Conservation (phyloP, 2,888 invertebrate genomes). For the Pristionchus japonicus region DNA sequence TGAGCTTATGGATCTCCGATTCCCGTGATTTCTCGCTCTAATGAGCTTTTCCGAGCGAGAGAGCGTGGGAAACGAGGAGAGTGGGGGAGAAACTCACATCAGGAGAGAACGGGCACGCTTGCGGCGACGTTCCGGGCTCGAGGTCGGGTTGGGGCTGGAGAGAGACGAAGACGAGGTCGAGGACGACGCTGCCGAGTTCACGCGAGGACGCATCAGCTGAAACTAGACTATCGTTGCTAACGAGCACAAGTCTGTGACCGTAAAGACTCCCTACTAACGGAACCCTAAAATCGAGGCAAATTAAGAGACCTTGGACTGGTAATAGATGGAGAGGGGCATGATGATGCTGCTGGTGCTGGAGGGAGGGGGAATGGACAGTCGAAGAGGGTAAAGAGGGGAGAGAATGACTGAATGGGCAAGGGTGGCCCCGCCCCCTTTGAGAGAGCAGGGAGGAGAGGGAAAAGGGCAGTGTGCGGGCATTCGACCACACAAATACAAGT, state of each 20-base stretch:
- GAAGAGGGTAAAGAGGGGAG: not conserved
- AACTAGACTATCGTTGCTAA: not conserved
- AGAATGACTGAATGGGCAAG: conserved; percentile 6
- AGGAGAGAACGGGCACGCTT: not conserved
- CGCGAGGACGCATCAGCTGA: conserved; percentile 40
- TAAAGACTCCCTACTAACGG: not conserved
- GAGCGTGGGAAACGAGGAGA: too few relatives aligned
- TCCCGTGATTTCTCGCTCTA: not conserved
- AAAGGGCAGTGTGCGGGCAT: not conserved
- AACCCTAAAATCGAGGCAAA: not conserved
- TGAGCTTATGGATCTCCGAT: not conserved
- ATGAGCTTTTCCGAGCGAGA: too few relatives aligned
- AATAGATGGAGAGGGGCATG: conserved; percentile 24
- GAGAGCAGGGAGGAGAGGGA: not conserved
- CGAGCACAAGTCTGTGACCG: not conserved
- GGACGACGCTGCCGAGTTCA: conserved; percentile 21
- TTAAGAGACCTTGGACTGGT: not conserved
- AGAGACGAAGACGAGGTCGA: conserved; percentile 9
- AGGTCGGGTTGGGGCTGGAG: conserved; percentile 22
- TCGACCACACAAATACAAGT: not conserved
- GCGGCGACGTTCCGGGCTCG: not conserved
- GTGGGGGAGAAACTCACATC: not conserved
- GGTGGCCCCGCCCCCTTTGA: not conserved
- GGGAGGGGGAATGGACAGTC: not conserved
- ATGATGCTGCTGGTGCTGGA: not conserved